phyloP scores from a whole-genome alignment of 2,113 vertebrate species.

The Grammomys surdaster region DNA sequence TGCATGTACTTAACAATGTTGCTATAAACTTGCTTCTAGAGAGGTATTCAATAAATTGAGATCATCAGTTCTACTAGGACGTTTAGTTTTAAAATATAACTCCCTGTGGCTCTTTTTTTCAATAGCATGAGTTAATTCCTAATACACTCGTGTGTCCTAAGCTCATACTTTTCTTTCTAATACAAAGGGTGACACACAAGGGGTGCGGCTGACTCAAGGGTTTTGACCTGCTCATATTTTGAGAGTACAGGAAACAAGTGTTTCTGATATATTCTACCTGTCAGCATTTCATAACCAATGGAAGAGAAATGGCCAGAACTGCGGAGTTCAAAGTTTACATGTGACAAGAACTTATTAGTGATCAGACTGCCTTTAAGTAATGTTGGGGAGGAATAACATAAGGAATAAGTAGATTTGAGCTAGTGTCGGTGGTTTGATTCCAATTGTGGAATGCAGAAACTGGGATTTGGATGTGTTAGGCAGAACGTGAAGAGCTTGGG shows the following conservation, averaged over 20 bases:
- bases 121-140: neutral
- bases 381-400: conserved; percentile 27
- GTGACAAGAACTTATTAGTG: conserved; percentile 24
- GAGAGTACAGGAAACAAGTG: conserved; percentile 59
- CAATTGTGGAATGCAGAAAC: neutral
- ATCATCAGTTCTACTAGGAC: conserved; percentile 28
- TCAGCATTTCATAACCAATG: conserved; percentile 62
- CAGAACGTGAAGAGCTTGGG: neutral
- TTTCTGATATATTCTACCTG: conserved; percentile 23
- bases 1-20: neutral
- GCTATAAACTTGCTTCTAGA: neutral
- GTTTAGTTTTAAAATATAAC: conserved; percentile 59
- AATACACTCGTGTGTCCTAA: conserved; percentile 43
- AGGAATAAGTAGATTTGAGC: neutral
- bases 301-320: conserved; percentile 41
- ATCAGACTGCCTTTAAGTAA: conserved; percentile 45
- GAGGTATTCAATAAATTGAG: conserved; percentile 47
- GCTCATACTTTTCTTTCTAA: neutral
- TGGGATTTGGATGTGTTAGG: neutral
- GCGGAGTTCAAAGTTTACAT: conserved; percentile 17
- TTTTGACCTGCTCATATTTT: conserved; percentile 51
- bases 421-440: neutral
- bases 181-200: conserved; percentile 37
- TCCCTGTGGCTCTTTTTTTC: neutral
- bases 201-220: neutral